These are phyloP conservation scores for Lontra canadensis DNA, from an alignment of 2,113 vertebrate species.

Conservation along the genomic window DNA sequence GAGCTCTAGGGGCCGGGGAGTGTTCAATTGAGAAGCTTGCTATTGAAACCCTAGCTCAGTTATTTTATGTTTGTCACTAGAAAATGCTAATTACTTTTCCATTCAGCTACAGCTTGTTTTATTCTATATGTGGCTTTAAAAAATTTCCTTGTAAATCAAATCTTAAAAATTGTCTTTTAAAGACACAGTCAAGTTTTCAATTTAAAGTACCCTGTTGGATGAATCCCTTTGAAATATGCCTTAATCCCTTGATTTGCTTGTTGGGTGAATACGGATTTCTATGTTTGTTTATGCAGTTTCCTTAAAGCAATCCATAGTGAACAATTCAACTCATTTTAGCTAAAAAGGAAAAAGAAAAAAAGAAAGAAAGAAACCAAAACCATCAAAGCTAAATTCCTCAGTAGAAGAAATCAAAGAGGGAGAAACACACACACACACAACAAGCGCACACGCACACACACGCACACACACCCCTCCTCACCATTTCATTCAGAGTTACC, in stretches of 20 bases:
- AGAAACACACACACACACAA: neutral
- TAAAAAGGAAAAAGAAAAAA: neutral
- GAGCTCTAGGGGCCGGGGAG: neutral
- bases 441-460: too few species aligned
- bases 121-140: neutral
- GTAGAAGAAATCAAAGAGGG: neutral
- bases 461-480: neutral
- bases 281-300: neutral
- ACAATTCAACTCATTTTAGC: neutral
- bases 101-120: neutral
- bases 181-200: neutral
- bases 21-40: neutral
- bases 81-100: slow-evolving; percentile 6
- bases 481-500: neutral
- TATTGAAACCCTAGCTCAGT: neutral
- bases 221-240: neutral
- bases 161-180: slow-evolving; percentile 13
- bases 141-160: neutral
- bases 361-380: neutral
- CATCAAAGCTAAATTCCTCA: neutral
- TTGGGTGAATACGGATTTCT: neutral
- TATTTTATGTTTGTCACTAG: slow-evolving; percentile 3
- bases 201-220: neutral
- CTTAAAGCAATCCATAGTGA: neutral
- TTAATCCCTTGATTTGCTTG: slow-evolving; percentile 34